Evolutionary conservation across 2,113 vertebrate genomes (phyloP), one percentile per base, ranked within the genome.

Genomic region (Phyllostomus discolor): DNA sequence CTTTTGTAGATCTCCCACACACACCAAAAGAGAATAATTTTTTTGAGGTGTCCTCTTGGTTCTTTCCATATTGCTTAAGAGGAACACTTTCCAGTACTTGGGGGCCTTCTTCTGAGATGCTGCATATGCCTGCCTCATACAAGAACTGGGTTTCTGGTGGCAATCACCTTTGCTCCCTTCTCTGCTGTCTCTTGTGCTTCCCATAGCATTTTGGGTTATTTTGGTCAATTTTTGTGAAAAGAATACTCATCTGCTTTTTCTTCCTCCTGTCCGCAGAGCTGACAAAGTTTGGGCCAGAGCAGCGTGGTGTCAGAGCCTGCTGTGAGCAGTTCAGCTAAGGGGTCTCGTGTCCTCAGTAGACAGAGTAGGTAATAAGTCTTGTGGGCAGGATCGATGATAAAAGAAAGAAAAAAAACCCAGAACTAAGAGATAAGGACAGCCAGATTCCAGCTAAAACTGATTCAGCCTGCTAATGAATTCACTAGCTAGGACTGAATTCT

Each of bases 391-490:
- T 87, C 3, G 5, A 96, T 97, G 88, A 70, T 57, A 89, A 94
- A 83, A 88, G 64, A 66, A 62, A 81, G n/a, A 14, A 38, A 24
- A 46, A 57, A 31, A 52, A 67, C 41, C 8, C n/a, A 83, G 66
- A 94, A 80, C 52, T 64, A 82, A 94, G 79, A 69, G 73, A 83
- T 7, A 35, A 89, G 50, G 85, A 79, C 88, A 86, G 94, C 72
- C 81, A 48, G 82, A 93, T 69, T 86, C 90, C 38, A 88, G 88
- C 50, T 66, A 59, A 94, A 89, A 83, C 76, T 11, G 54, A 83
- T 35, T 87, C 82, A 14, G 86, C 88, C 89, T 97, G 81, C 92
- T 86, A 97, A 96, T 86, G 90, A 94, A 80, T 83, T 85, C 41
- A 54, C 91, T 41, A 22, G 26, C 94, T 57, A 54, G 88, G 20